Percentiles rank a stretch among this genome's conserved stretches.
Evolutionary conservation across 2,113 vertebrate species (phyloP).

Genomic region (Cinclus mexicanus): DNA sequence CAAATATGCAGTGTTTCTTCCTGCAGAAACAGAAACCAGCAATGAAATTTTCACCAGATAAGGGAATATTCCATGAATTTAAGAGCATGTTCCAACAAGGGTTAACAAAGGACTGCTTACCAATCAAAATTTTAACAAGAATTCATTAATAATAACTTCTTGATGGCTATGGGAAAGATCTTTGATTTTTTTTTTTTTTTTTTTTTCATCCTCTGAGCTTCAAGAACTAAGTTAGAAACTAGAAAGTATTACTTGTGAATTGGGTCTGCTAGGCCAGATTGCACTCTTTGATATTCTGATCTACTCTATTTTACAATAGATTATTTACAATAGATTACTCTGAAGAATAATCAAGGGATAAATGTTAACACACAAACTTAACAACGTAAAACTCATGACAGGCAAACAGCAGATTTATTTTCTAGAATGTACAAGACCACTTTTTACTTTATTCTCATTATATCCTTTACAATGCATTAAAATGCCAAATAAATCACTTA

Average conservation of each 20-base stretch:
- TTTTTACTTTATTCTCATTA: neutral
- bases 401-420: neutral
- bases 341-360: neutral
- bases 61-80: rapidly evolving
- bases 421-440: neutral
- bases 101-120: neutral
- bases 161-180: neutral
- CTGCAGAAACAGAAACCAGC: neutral
- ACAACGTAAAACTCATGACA: neutral
- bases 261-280: neutral
- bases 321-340: no score
- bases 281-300: neutral
- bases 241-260: neutral
- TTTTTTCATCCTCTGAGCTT: neutral
- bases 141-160: neutral
- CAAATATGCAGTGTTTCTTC: neutral
- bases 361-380: neutral
- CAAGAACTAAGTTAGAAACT: neutral
- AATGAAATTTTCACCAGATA: neutral
- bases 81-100: neutral
- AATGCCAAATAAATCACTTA: neutral
- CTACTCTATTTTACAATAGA: neutral
- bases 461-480: neutral
- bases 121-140: neutral
- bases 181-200: neutral